Percentiles rank a stretch among this genome's conserved stretches.
phyloP scores from a whole-genome alignment of 2,797 vertebrate genomes.

The Pitangus sulphuratus region DNA sequence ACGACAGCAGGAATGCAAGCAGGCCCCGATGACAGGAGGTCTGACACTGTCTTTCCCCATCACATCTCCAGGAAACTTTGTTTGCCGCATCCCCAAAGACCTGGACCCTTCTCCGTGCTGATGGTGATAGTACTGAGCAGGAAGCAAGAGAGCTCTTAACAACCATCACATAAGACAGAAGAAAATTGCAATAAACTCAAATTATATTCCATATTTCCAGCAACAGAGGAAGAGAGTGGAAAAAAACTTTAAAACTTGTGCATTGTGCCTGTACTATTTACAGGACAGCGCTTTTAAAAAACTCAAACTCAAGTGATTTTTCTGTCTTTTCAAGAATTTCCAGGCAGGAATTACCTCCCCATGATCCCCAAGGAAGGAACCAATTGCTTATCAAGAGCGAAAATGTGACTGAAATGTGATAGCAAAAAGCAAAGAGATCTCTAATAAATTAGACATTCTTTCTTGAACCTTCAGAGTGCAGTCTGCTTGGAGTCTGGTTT shows the following conservation, averaged over 20 bases:
- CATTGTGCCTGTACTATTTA: neutral
- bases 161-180: neutral
- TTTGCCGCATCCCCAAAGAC: neutral
- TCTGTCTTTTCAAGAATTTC: conserved; percentile 23
- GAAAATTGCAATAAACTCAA: neutral
- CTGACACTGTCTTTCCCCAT: neutral
- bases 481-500: conserved; percentile 71
- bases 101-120: neutral
- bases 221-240: neutral
- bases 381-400: conserved; percentile 50
- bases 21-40: neutral
- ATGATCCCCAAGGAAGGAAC: conserved; percentile 48
- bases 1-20: neutral
- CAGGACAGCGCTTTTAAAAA: neutral
- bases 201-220: neutral
- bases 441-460: conserved; percentile 68
- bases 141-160: neutral
- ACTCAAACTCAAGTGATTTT: neutral
- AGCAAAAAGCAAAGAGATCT: conserved; percentile 52
- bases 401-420: conserved; percentile 67
- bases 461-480: neutral
- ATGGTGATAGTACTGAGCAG: neutral
- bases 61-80: neutral
- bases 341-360: conserved; percentile 49
- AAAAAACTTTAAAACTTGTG: neutral